phyloP scores from a whole-genome alignment of 2,888 invertebrate species.

The Acanthoscelides obtectus region DNA sequence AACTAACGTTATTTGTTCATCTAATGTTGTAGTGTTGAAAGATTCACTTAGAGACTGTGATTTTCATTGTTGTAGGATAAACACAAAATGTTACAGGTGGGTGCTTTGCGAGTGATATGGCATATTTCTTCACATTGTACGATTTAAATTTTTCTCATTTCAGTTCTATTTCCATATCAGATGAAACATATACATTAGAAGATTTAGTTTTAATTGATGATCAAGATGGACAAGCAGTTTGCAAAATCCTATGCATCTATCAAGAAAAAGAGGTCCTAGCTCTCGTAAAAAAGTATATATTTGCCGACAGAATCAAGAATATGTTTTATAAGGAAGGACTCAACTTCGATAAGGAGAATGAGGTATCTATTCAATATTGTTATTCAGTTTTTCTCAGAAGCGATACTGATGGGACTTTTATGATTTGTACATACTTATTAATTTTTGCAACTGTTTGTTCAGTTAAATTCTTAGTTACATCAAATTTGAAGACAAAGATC shows the following conservation, averaged over 20 bases:
- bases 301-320: constrained; percentile 18
- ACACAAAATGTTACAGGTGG: not conserved
- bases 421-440: no score
- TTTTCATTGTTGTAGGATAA: not conserved
- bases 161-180: not conserved
- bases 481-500: no score
- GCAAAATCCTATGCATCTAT: constrained; percentile 8
- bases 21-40: not conserved
- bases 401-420: not conserved
- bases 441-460: no score
- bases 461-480: no score
- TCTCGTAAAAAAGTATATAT: constrained; percentile 24
- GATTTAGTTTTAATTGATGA: constrained; percentile 1
- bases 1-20: not conserved
- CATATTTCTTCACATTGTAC: not conserved
- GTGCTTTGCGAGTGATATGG: not conserved
- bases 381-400: not conserved
- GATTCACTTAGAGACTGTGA: not conserved
- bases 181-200: not conserved
- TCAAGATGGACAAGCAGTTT: constrained; percentile 1
- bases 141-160: not conserved
- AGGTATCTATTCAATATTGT: constrained; percentile 18
- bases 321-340: constrained; percentile 12
- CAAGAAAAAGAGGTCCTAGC: constrained; percentile 8
- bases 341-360: constrained; percentile 24